A percentile compares a stretch with the other conserved stretches of the same genome.
These are phyloP conservation scores for Athetis lepigone DNA, from an alignment of 2,888 invertebrate species.

Conservation along the genomic window DNA sequence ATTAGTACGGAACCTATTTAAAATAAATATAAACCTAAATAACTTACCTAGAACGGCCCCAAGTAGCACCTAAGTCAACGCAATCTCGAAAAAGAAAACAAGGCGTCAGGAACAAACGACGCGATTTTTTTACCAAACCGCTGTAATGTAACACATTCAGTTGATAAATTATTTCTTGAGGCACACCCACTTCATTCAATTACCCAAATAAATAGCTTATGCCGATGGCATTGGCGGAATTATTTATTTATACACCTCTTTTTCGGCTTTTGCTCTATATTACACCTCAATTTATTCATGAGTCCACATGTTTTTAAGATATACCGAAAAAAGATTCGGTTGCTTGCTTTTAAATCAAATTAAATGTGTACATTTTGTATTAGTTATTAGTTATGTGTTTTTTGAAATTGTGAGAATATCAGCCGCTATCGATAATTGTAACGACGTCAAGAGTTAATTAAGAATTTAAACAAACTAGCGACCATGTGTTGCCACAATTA, in stretches of 20 bases:
- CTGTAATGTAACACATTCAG: conserved; percentile 75
- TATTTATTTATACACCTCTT: conserved; percentile 68
- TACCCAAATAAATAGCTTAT: conserved; percentile 74
- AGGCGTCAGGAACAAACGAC: conserved; percentile 64
- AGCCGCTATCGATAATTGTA: no score
- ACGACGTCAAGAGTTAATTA: no score
- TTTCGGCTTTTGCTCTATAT: conserved; percentile 66
- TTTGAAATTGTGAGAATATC: not conserved
- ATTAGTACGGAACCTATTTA: no score
- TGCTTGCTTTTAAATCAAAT: not conserved
- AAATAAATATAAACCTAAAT: no score
- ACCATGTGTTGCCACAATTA: no score
- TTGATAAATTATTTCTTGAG: conserved; percentile 76
- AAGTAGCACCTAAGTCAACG: conserved; percentile 26
- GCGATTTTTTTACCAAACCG: conserved; percentile 69
- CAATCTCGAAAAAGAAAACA: conserved; percentile 56
- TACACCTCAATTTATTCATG: conserved; percentile 70
- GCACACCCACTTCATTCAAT: conserved; percentile 74
- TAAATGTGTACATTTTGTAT: not conserved
- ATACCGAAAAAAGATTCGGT: conserved; percentile 53
- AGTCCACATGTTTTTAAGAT: conserved; percentile 64
- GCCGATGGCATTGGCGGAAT: conserved; percentile 69
- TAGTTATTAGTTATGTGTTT: not conserved
- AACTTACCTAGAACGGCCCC: not conserved
- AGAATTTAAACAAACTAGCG: no score